Conservation (phyloP, 2,888 invertebrate species). For the Sinelater perroti region DNA sequence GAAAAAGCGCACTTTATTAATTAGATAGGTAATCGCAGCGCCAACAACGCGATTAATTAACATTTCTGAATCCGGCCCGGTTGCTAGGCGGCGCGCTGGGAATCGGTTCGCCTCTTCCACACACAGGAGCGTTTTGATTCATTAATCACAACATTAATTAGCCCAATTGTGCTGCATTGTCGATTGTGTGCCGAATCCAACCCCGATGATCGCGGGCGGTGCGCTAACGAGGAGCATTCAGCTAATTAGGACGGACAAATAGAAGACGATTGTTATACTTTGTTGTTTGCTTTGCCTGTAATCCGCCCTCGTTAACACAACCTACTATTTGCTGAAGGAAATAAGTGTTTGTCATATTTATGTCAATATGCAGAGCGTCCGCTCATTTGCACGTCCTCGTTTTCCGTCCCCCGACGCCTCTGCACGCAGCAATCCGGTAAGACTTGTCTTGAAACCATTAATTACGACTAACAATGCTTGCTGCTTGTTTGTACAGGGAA, state of each 20-base stretch:
- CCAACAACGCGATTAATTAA: constrained; percentile 46
- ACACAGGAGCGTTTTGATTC: constrained; percentile 44
- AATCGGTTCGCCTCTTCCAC: constrained; percentile 37
- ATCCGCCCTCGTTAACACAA: constrained; percentile 42
- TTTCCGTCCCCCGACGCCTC: not conserved
- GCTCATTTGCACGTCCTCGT: constrained; percentile 29
- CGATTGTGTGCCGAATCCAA: constrained; percentile 43
- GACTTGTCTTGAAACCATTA: too few relatives aligned
- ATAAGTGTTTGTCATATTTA: constrained; percentile 41
- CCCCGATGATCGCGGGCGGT: constrained; percentile 40
- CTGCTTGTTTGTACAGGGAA: too few relatives aligned
- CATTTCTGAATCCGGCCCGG: constrained; percentile 43
- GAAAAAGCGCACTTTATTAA: constrained; percentile 30
- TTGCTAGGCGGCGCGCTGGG: constrained; percentile 42
- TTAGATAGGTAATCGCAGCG: constrained; percentile 40
- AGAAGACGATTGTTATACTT: constrained; percentile 47
- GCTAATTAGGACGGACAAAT: constrained; percentile 51
- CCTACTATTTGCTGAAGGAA: constrained; percentile 36
- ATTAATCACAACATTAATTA: constrained; percentile 50
- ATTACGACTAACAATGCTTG: too few relatives aligned
- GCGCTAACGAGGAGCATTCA: constrained; percentile 50
- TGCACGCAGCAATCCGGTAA: too few relatives aligned
- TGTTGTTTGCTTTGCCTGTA: constrained; percentile 43
- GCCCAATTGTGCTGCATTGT: constrained; percentile 48
- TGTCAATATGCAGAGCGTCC: constrained; percentile 30